Evolutionary conservation across 2,113 vertebrate genomes (phyloP).

Genomic region (Capreolus pygargus): DNA sequence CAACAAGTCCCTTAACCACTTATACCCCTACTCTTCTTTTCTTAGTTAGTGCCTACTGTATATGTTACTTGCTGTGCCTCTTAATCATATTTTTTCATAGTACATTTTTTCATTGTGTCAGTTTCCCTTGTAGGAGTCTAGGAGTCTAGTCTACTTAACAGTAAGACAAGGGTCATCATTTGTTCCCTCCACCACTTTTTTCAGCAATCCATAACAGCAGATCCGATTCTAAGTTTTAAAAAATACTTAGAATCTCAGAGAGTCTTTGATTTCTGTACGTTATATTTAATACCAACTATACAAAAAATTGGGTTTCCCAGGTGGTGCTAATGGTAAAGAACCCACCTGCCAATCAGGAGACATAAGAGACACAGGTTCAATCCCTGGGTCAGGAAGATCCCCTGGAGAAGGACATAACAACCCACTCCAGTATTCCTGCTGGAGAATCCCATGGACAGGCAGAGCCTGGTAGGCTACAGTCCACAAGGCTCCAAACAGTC

Average conservation of each 20-base stretch:
- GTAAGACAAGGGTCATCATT: neutral
- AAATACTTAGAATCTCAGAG: neutral
- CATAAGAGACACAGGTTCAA: neutral
- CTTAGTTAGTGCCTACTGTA: neutral
- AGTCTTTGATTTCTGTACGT: neutral
- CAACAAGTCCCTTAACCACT: neutral
- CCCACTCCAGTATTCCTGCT: neutral
- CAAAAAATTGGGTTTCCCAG: neutral
- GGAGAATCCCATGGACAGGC: neutral
- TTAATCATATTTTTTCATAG: constrained; percentile 34
- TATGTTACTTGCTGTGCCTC: neutral
- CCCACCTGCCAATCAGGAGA: neutral
- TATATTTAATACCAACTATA: neutral
- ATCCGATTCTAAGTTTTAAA: neutral
- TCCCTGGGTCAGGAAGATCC: neutral
- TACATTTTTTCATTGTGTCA: constrained; percentile 42
- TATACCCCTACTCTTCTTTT: neutral
- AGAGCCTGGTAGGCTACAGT: neutral
- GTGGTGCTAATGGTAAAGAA: neutral
- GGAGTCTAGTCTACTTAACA: neutral
- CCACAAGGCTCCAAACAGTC: neutral
- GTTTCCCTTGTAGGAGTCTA: neutral
- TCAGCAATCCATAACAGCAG: neutral
- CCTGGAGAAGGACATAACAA: neutral
- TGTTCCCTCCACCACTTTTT: neutral